Base-by-base conservation (phyloP, 2,888 invertebrate species). In the Drosophila atripex region DNA sequence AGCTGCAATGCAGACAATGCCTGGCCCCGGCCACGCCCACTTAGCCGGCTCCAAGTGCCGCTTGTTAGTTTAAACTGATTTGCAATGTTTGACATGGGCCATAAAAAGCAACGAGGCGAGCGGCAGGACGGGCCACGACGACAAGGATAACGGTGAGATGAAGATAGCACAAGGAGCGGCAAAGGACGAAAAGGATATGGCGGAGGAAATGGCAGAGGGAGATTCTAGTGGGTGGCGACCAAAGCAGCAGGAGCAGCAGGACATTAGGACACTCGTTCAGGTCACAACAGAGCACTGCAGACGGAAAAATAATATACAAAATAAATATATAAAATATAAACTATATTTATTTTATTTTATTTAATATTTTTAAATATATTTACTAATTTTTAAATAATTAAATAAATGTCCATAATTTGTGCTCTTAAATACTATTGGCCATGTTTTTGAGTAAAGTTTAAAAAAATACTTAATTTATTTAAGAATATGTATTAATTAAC, bases 11-110 rank as follows among this genome's bases (percentile, higher is more conserved):
- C 82, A 57, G 78, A 84, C 86, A 77, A 74, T 38, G 71, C 64
- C 57, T 57, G 69, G 74, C 66, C 59, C 59, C 57, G 66, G 74
- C 47, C 85, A 80, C 80, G 78, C 85, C 64, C 53, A 57, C 50
- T 35, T 43, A 35, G 23, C 35, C 49, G 21, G 52, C 14, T 71
- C 50, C 64, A 49, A 54, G 46, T 53, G 53, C 53, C 76, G 68
- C 60, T 80, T 85, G 88, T 88, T 86, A 86, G 88, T 76, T 88
- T 88, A 86, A 84, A 84, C 84, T 88, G 84, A 84, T 88, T 84
- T 84, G 88, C 84, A 84, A 76, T 86, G 88, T 88, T 83, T 88
- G 88, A 83, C 86, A 86, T 84, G 88, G 74, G 66, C 88, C 71
- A 85, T 87, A 82, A 82, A 87, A 82, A 78, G 83, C 72, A 71